Evolutionary conservation across 2,113 vertebrate genomes (phyloP).

Genomic region (Anarhynchus alexandrinus): DNA sequence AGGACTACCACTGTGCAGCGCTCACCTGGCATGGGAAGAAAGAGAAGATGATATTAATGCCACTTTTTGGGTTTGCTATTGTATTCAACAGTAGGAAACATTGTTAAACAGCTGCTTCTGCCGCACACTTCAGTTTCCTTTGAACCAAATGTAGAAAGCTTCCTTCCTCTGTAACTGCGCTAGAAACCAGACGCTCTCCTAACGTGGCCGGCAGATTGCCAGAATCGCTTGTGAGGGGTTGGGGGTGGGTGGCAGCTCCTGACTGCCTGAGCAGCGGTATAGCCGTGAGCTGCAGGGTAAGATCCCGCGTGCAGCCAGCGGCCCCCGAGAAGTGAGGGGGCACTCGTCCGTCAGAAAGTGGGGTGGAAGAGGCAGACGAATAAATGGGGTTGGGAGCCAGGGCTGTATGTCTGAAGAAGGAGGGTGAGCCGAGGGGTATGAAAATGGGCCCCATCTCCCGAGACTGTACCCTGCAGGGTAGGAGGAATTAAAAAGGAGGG

Average conservation of each 20-base stretch:
- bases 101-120: background rate
- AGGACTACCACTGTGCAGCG: background rate
- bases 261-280: accelerated
- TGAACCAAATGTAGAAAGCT: background rate
- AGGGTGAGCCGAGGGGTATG: background rate
- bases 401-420: background rate
- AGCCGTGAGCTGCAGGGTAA: background rate
- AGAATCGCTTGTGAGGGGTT: background rate
- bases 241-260: background rate
- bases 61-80: background rate
- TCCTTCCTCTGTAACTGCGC: background rate
- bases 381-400: background rate
- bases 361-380: background rate
- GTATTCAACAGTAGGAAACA: background rate
- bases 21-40: background rate
- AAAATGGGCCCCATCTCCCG: background rate
- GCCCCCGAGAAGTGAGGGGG: background rate
- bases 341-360: background rate
- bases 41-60: background rate
- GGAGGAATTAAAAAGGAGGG: background rate
- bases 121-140: background rate
- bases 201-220: background rate
- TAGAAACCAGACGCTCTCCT: background rate
- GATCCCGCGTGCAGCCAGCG: accelerated
- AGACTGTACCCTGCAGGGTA: background rate